Evolutionary conservation across 2,888 invertebrate genomes (phyloP).

Genomic region (Spialia ferax): DNA sequence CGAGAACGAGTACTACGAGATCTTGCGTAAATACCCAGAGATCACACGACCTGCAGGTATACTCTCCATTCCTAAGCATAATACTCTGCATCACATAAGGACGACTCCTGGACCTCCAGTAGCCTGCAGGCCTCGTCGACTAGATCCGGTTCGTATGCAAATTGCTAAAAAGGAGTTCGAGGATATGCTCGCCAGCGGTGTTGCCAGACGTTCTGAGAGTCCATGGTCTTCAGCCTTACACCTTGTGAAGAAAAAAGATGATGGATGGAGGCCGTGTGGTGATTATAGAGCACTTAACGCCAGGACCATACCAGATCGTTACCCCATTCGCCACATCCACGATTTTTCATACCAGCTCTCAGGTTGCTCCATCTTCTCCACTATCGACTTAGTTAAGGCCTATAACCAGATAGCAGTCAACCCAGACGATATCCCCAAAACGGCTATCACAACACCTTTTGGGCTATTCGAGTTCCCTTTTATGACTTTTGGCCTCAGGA

Average conservation of each 20-base stretch:
- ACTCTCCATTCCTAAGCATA: neutral
- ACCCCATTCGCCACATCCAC: constrained; percentile 18
- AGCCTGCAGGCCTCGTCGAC: neutral
- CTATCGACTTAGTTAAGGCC: constrained; percentile 21
- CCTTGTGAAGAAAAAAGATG: constrained; percentile 39
- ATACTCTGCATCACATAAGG: neutral
- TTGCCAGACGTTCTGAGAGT: neutral
- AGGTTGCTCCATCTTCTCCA: constrained; percentile 32
- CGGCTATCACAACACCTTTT: constrained; percentile 51
- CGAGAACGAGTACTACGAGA: neutral
- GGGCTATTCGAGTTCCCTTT: neutral
- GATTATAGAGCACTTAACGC: constrained; percentile 33
- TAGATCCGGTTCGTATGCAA: neutral
- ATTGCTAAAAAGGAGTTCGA: neutral
- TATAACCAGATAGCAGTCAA: neutral
- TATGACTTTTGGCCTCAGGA: neutral
- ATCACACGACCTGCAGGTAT: neutral
- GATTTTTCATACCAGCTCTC: constrained; percentile 37
- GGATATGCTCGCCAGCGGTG: neutral
- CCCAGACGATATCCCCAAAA: constrained; percentile 54
- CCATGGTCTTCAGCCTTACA: constrained; percentile 42
- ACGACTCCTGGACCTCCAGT: constrained; percentile 9
- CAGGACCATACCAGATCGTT: constrained; percentile 31
- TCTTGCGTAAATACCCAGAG: neutral
- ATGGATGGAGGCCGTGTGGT: constrained; percentile 41